These are phyloP conservation scores for Capromys pilorides DNA, from an alignment of 2,797 vertebrate species.

Conservation along the genomic window DNA sequence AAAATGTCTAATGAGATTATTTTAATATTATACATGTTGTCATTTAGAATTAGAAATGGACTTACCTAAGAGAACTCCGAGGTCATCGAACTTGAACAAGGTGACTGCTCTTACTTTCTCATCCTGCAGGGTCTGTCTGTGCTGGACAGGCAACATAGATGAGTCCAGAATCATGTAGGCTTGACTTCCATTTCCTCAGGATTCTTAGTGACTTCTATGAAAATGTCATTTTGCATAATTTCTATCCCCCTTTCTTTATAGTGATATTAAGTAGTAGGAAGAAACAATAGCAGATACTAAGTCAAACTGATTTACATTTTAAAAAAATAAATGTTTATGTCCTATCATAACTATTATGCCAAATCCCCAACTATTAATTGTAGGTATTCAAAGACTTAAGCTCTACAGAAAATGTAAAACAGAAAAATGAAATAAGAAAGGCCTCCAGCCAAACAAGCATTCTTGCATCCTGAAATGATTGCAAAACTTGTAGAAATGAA, in stretches of 20 bases:
- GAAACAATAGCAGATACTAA: slow-evolving; percentile 34
- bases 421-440: background rate
- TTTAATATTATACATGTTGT: background rate
- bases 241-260: slow-evolving; percentile 38
- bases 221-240: background rate
- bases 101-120: background rate
- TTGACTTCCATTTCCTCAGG: background rate
- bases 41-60: slow-evolving; percentile 15
- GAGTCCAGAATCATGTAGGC: slow-evolving; percentile 12
- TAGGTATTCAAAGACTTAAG: slow-evolving; percentile 24
- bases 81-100: slow-evolving; percentile 21
- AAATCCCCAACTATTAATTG: slow-evolving; percentile 23
- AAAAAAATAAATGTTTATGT: background rate
- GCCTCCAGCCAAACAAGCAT: background rate
- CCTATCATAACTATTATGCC: background rate
- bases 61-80: background rate
- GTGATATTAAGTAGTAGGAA: slow-evolving; percentile 1
- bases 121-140: background rate
- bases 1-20: slow-evolving; percentile 5
- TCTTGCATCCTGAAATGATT: background rate
- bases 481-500: background rate
- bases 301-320: background rate
- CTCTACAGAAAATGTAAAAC: slow-evolving; percentile 18
- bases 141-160: slow-evolving; percentile 31
- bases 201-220: slow-evolving; percentile 15